Percentiles rank a stretch among this genome's conserved stretches.
These are phyloP conservation scores for Charina bottae DNA, from an alignment of 2,113 vertebrate species.

Conservation along the genomic window DNA sequence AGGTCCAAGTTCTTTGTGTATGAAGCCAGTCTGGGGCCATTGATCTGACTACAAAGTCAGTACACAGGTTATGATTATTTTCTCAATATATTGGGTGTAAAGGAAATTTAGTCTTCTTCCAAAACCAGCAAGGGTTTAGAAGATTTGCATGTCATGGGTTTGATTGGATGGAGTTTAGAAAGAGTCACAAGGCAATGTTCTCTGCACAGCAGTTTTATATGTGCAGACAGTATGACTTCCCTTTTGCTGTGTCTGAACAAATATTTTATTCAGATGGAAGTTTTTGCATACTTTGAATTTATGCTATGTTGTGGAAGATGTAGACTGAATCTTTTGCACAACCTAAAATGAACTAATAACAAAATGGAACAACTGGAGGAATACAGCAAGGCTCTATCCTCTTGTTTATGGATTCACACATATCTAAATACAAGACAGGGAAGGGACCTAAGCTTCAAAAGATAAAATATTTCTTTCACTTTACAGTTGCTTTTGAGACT, in stretches of 20 bases:
- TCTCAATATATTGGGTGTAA: neutral
- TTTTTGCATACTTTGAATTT: neutral
- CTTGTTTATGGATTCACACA: neutral
- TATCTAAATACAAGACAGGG: neutral
- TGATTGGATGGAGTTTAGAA: neutral
- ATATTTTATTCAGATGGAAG: neutral
- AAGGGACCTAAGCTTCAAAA: neutral
- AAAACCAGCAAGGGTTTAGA: constrained; percentile 1
- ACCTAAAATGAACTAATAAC: constrained; percentile 8
- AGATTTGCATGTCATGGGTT: neutral
- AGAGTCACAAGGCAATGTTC: neutral
- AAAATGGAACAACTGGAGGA: neutral
- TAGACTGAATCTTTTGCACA: neutral
- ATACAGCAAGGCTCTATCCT: neutral
- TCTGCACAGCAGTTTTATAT: neutral
- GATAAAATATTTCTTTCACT: neutral
- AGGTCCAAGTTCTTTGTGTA: constrained; percentile 34
- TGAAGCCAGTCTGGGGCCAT: constrained; percentile 38
- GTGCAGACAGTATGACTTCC: neutral
- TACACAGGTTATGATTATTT: neutral
- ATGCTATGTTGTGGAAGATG: neutral
- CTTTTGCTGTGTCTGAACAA: neutral
- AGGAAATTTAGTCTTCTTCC: constrained; percentile 12
- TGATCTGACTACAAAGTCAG: constrained; percentile 27
- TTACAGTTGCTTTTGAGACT: neutral